Evolutionary conservation across 2,113 vertebrate genomes (phyloP).

Genomic region (Sula dactylatra): DNA sequence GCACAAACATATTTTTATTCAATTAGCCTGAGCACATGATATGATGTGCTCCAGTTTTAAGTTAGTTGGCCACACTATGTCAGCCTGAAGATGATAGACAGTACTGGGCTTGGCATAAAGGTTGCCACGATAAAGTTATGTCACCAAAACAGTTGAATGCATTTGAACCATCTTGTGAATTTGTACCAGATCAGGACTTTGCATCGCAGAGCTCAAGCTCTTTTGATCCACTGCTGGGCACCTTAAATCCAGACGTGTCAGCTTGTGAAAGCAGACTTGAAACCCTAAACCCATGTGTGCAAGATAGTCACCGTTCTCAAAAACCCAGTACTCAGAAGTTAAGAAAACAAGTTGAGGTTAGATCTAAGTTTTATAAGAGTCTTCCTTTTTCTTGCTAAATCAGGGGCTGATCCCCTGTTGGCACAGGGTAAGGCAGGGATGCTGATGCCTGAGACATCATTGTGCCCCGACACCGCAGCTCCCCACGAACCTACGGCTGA

Average conservation of each 20-base stretch:
- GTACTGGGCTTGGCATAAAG: background rate
- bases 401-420: background rate
- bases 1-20: slow-evolving; percentile 49
- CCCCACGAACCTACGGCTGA: fast-evolving
- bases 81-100: background rate
- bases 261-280: background rate
- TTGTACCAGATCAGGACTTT: background rate
- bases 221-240: background rate
- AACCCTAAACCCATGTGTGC: background rate
- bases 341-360: background rate
- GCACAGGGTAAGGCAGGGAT: background rate
- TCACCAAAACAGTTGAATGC: background rate
- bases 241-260: background rate
- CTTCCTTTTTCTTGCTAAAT: background rate
- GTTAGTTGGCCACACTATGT: background rate
- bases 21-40: background rate
- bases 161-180: background rate
- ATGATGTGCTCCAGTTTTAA: background rate
- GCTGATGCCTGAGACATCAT: background rate
- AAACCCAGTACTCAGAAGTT: background rate
- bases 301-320: background rate
- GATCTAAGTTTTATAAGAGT: background rate
- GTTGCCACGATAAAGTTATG: background rate
- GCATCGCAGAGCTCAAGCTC: background rate
- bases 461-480: background rate